Percentiles rank a stretch among this genome's conserved stretches.
Conservation (phyloP, 2,888 invertebrate genomes). For the Baccha elongata region DNA sequence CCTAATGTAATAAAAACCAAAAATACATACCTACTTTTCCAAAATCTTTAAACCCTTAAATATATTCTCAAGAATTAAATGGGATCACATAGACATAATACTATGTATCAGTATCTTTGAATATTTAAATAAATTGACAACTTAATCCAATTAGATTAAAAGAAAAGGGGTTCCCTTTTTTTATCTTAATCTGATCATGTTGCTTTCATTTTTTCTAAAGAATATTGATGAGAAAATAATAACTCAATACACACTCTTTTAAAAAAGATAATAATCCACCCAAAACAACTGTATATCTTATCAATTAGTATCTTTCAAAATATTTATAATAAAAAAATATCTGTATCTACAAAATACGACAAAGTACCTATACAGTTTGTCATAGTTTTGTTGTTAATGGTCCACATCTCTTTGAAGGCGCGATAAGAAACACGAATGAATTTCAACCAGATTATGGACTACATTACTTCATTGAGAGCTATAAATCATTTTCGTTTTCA, state of each 20-base stretch:
- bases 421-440: slow-evolving; percentile 31
- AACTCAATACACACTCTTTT: too few relatives aligned
- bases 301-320: slow-evolving; percentile 36
- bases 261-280: not conserved
- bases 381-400: slow-evolving; percentile 45
- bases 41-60: slow-evolving; percentile 3
- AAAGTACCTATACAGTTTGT: slow-evolving; percentile 22
- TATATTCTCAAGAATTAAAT: not conserved
- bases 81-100: not conserved
- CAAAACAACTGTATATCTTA: slow-evolving; percentile 29
- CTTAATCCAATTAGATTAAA: slow-evolving; percentile 26
- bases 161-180: too few relatives aligned
- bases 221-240: too few relatives aligned
- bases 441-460: slow-evolving; percentile 12
- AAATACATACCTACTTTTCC: too few relatives aligned
- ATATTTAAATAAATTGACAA: slow-evolving; percentile 13
- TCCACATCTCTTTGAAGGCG: slow-evolving; percentile 30
- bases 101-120: not conserved
- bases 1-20: too few relatives aligned
- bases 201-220: slow-evolving; percentile 5
- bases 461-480: slow-evolving; percentile 25
- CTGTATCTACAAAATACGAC: slow-evolving; percentile 12
- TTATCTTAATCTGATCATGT: too few relatives aligned
- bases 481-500: slow-evolving; percentile 59
- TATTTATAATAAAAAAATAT: not conserved